Conservation (phyloP, 2,113 vertebrate genomes). For the Hippocampus abdominalis region DNA sequence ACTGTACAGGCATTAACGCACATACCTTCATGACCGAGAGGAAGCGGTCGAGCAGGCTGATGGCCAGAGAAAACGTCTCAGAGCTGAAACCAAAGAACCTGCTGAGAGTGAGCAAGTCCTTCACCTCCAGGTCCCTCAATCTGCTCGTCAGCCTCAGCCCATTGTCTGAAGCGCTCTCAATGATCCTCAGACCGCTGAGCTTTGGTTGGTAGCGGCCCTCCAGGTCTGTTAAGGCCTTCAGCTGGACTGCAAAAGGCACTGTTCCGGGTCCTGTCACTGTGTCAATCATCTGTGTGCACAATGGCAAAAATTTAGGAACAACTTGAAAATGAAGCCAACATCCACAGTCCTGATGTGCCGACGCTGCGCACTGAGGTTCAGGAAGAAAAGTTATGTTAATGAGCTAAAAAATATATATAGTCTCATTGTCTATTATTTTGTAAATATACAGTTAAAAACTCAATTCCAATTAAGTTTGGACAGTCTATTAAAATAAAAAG, state of each 20-base stretch:
- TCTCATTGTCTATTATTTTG: no score
- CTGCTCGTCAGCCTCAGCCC: constrained; percentile 86
- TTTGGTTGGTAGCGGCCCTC: constrained; percentile 86
- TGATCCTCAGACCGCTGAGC: constrained; percentile 80
- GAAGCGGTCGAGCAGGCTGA: constrained; percentile 90
- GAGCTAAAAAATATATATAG: no score
- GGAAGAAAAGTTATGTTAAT: no score
- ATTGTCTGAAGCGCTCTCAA: constrained; percentile 85
- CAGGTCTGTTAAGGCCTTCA: constrained; percentile 80
- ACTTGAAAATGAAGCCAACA: no score
- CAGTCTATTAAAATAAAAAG: no score
- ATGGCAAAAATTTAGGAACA: neutral
- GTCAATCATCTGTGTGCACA: constrained; percentile 84
- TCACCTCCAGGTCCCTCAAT: constrained; percentile 88
- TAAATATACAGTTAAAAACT: no score
- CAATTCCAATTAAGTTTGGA: no score
- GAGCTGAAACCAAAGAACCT: constrained; percentile 91
- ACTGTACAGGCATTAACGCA: neutral
- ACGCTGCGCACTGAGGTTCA: no score
- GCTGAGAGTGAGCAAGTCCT: constrained; percentile 87
- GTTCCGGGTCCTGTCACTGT: constrained; percentile 64
- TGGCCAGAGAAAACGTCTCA: constrained; percentile 86
- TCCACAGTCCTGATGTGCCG: no score
- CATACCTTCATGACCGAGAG: constrained; percentile 92
- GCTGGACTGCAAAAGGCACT: constrained; percentile 75